Conservation (phyloP, 2,113 vertebrate species). For the Zapus hudsonius region DNA sequence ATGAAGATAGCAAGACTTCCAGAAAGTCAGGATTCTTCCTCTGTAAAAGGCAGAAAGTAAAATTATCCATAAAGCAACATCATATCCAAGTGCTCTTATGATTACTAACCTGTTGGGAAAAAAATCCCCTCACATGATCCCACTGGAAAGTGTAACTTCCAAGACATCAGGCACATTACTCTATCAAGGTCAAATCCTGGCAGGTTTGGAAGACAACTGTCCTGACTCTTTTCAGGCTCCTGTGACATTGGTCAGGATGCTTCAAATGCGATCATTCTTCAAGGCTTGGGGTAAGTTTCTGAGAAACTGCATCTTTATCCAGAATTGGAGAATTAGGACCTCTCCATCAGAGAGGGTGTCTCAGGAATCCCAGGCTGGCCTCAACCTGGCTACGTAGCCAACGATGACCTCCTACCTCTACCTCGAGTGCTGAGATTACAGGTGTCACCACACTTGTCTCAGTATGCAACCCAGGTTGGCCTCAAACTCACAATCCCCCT, state of each 20-base stretch:
- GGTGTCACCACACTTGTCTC: background rate
- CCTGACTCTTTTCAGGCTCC: slow-evolving; percentile 84
- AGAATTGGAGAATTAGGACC: background rate
- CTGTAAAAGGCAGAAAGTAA: background rate
- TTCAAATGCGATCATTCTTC: slow-evolving; percentile 86
- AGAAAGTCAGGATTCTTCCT: background rate
- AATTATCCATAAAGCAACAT: background rate
- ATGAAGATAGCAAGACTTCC: background rate
- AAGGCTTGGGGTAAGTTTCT: slow-evolving; percentile 90
- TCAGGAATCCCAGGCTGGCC: background rate
- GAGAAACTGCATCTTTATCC: background rate
- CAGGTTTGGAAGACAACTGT: background rate
- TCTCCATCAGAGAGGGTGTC: background rate
- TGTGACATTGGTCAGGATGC: slow-evolving; percentile 87
- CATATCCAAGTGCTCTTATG: background rate
- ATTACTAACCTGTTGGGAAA: background rate
- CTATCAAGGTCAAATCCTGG: background rate
- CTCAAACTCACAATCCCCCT: background rate
- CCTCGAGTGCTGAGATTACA: background rate
- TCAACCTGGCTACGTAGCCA: background rate
- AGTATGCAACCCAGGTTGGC: background rate
- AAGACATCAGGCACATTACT: no score
- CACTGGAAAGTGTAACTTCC: background rate
- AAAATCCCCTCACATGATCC: background rate
- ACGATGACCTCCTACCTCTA: background rate